Base-by-base conservation (phyloP, 2,797 vertebrate genomes). In the Ctenopoma multispine region DNA sequence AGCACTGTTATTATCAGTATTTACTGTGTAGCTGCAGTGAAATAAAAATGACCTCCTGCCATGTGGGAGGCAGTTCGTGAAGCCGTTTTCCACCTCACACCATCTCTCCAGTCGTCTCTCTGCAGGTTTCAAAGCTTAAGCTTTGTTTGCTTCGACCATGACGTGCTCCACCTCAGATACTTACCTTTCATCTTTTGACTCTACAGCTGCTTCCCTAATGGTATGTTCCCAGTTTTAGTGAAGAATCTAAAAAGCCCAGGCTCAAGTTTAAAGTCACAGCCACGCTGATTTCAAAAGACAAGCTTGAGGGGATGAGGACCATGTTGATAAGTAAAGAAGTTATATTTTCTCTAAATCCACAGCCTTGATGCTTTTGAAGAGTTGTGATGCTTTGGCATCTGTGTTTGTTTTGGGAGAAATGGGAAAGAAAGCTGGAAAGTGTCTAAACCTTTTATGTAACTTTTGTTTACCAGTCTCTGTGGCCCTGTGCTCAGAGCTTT, bases 61-160 rank as follows among this genome's bases (percentile, higher is more conserved):
- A 8, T 38, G 51, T 63, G 20, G 65, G 55, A 53, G 48, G 57
- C 56, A 36, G 43, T 23, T 29, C 36, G 56, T 36, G 18, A 57
- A 63, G 54, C 73, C 36, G 31, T 36, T 47, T 23, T 61, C 34
- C 44, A 58, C 38, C 64, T 63, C 57, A 12, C 27, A 57, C 69
- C 51, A 21, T 48, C 59, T 69, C 31, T 18, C 15, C 27, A 53
- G 60, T 50, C 40, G 18, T 34, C 24, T 44, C 4, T 27, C 40
- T 41, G 72, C 75, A 70, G 70, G 67, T 67, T 81, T 77, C 64
- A n/a, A 31, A 4, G 12, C 20, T 60, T 53, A 31, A 68, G 51
- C 40, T 68, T 66, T 74, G 69, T 75, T 82, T 76, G 61, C 63
- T 0, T 18, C 68, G 73, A 56, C 41, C 68, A 40, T 47, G 5